Conservation (phyloP, 37 sponge, comb jelly and placozoan genomes). For the Amphimedon queenslandica region DNA sequence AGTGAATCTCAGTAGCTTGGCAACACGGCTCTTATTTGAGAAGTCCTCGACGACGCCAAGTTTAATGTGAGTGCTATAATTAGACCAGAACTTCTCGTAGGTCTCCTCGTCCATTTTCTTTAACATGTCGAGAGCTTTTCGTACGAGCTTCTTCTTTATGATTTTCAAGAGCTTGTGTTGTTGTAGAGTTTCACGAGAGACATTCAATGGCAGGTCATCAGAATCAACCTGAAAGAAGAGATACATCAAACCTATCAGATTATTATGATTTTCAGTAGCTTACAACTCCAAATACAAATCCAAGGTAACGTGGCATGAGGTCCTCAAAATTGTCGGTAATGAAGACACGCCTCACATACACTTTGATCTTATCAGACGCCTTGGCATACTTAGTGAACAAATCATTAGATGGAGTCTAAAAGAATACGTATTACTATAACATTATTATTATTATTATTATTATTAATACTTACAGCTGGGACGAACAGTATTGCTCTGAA, state of each 20-base stretch:
- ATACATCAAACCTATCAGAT: background rate
- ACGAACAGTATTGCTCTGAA: slow-evolving; percentile 94
- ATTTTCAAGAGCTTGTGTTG: slow-evolving; percentile 98
- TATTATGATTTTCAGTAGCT: slow-evolving; percentile 4
- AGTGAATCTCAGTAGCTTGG: slow-evolving; percentile 93
- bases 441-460: background rate
- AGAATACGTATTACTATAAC: too few species aligned
- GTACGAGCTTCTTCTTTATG: slow-evolving; percentile 97
- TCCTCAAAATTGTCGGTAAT: slow-evolving; percentile 98
- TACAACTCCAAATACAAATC: slow-evolving; percentile 89
- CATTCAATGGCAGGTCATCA: slow-evolving; percentile 98
- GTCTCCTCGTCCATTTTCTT: slow-evolving; percentile 88
- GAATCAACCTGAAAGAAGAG: slow-evolving; percentile 77
- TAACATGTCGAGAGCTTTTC: slow-evolving; percentile 98
- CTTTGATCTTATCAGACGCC: slow-evolving; percentile 74
- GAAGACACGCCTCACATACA: slow-evolving; percentile 97
- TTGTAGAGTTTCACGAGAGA: slow-evolving; percentile 95
- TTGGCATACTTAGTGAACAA: slow-evolving; percentile 78
- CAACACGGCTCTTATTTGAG: slow-evolving; percentile 77
- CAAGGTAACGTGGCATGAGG: slow-evolving; percentile 93
- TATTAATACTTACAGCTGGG: slow-evolving; percentile 44
- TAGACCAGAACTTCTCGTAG: slow-evolving; percentile 90
- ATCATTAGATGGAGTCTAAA: slow-evolving; percentile 82
- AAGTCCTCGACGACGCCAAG: slow-evolving; percentile 94
- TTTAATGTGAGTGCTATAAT: slow-evolving; percentile 83